These are phyloP conservation scores for Stramonita haemastoma DNA, from an alignment of 2,888 invertebrate genomes.

Conservation along the genomic window DNA sequence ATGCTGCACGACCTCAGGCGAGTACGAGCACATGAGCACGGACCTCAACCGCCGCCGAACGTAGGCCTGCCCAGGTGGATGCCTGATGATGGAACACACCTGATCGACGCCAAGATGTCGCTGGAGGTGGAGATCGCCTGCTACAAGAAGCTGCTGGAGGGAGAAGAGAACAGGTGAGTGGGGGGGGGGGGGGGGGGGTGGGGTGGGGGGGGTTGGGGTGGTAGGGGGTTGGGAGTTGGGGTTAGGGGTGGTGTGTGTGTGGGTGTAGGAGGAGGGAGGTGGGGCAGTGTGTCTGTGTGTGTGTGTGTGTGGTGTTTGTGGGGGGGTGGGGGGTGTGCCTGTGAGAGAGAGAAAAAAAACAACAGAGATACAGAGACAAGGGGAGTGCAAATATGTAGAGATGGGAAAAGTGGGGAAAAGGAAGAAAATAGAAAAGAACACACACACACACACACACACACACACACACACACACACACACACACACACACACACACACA, in stretches of 20 bases:
- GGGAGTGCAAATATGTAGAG: background rate
- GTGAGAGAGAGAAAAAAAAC: too few species aligned
- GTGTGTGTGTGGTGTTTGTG: too few species aligned
- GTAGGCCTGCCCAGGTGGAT: too few species aligned
- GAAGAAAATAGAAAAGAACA: too few species aligned
- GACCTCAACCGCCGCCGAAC: too few species aligned
- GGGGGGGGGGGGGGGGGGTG: background rate
- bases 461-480: too few species aligned
- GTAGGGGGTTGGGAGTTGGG: background rate
- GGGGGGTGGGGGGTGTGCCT: too few species aligned
- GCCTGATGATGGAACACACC: slow-evolving; percentile 50
- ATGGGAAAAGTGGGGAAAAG: too few species aligned
- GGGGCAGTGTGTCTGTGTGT: background rate
- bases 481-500: too few species aligned
- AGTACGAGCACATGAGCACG: slow-evolving; percentile 53
- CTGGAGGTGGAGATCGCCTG: slow-evolving; percentile 80
- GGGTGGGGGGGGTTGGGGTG: background rate
- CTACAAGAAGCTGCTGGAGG: slow-evolving; percentile 80
- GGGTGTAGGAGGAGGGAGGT: background rate
- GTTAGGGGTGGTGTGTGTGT: background rate
- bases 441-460: too few species aligned
- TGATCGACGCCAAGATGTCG: slow-evolving; percentile 79
- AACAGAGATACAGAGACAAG: background rate
- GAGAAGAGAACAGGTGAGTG: slow-evolving; percentile 78
- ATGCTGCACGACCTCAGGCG: slow-evolving; percentile 47